Evolutionary conservation across 2,113 vertebrate species (phyloP).

Genomic region (Antigone vipio): DNA sequence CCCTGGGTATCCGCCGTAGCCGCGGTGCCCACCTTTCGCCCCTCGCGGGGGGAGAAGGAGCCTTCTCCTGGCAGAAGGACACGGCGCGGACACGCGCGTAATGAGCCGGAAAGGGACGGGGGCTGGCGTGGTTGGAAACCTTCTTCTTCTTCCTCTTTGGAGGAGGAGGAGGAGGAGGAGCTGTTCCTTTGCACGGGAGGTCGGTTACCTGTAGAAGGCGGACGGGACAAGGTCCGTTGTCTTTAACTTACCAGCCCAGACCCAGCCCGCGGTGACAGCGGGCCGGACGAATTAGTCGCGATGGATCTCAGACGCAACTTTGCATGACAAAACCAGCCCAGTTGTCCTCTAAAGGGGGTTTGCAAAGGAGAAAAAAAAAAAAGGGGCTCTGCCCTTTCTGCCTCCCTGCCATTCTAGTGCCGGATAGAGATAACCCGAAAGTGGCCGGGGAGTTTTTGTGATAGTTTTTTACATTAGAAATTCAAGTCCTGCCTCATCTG

Average conservation of each 20-base stretch:
- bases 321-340: rapidly evolving
- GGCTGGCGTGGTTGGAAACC: rapidly evolving
- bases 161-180: not conserved
- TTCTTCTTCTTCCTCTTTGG: no score
- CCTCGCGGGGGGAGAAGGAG: not conserved
- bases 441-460: not conserved
- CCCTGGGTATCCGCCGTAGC: rapidly evolving
- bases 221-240: not conserved
- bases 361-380: not conserved
- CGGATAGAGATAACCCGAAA: not conserved
- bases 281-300: rapidly evolving
- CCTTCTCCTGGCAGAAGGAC: not conserved
- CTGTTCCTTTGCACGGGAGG: rapidly evolving
- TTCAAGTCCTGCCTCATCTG: constrained; percentile 42
- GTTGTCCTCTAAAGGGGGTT: not conserved
- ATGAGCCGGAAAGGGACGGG: rapidly evolving
- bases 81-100: rapidly evolving
- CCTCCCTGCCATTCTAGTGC: rapidly evolving
- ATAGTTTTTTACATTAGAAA: not conserved
- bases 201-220: rapidly evolving
- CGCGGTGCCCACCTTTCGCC: not conserved
- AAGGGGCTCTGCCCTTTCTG: not conserved
- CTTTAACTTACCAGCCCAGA: rapidly evolving
- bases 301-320: rapidly evolving
- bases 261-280: rapidly evolving